A percentile compares a stretch with the other conserved stretches of the same genome.
Evolutionary conservation across 1,140 invertebrate genomes (phyloP).

Genomic region (Pseudomyrmex gracilis): DNA sequence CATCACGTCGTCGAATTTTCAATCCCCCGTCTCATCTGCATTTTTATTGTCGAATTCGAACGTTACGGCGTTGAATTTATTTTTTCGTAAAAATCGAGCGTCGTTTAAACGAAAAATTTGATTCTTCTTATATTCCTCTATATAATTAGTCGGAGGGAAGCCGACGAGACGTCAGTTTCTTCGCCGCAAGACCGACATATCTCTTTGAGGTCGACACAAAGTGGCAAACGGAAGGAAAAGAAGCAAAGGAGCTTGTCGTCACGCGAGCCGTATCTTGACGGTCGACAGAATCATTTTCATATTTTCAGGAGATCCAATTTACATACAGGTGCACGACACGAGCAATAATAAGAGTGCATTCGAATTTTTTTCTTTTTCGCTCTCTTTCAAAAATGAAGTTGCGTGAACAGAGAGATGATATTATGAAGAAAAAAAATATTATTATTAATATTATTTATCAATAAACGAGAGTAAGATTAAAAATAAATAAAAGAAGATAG

Average conservation of each 20-base stretch:
- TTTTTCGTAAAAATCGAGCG: too few relatives aligned
- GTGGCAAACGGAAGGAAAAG: slow-evolving; percentile 57
- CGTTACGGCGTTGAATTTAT: background rate
- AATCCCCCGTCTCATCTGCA: slow-evolving; percentile 27
- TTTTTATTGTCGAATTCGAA: slow-evolving; percentile 25
- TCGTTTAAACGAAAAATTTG: too few relatives aligned
- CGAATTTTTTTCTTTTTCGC: background rate
- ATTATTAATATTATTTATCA: too few relatives aligned
- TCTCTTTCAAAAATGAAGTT: background rate
- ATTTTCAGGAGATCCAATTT: slow-evolving; percentile 56
- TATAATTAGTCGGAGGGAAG: slow-evolving; percentile 23
- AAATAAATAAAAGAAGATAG: too few relatives aligned
- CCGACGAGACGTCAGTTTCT: background rate
- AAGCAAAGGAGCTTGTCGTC: slow-evolving; percentile 54
- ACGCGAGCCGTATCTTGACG: slow-evolving; percentile 55
- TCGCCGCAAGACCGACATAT: slow-evolving; percentile 6
- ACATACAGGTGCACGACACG: slow-evolving; percentile 50
- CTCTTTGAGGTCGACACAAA: slow-evolving; percentile 56
- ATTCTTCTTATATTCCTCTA: background rate
- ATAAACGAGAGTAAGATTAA: too few relatives aligned
- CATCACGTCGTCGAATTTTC: slow-evolving; percentile 21
- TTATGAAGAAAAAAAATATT: too few relatives aligned
- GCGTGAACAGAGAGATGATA: slow-evolving; percentile 7
- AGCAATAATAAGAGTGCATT: slow-evolving; percentile 30
- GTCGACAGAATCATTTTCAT: slow-evolving; percentile 56